These are phyloP conservation scores for Drosophila greeni DNA, from an alignment of 2,888 invertebrate species.

Conservation along the genomic window DNA sequence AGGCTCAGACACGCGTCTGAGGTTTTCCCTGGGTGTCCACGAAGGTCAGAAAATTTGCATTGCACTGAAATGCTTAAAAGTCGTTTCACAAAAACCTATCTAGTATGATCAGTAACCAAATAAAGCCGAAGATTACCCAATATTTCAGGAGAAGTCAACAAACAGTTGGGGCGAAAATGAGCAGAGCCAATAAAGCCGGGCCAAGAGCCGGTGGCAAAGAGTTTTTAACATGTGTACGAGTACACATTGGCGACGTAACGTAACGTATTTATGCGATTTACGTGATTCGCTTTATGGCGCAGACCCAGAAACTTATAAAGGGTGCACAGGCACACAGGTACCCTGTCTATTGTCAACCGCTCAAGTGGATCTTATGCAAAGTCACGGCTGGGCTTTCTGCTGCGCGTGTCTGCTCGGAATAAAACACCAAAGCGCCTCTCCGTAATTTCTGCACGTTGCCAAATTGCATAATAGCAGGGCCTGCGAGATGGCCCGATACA, in stretches of 20 bases:
- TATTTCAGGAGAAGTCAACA: slow-evolving; percentile 43
- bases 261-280: slow-evolving; percentile 67
- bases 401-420: slow-evolving; percentile 40
- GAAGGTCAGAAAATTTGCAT: slow-evolving; percentile 33
- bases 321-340: slow-evolving; percentile 1
- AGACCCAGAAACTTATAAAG: slow-evolving; percentile 34
- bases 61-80: background rate
- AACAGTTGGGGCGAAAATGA: slow-evolving; percentile 56
- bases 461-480: slow-evolving; percentile 59
- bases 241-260: slow-evolving; percentile 47
- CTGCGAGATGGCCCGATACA: slow-evolving; percentile 12
- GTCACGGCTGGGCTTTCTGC: slow-evolving; percentile 64
- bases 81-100: slow-evolving; percentile 28
- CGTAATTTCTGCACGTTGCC: slow-evolving; percentile 70
- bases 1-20: slow-evolving; percentile 22
- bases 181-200: slow-evolving; percentile 56
- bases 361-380: slow-evolving; percentile 69
- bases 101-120: slow-evolving; percentile 34
- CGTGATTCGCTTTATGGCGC: slow-evolving; percentile 49
- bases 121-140: slow-evolving; percentile 51
- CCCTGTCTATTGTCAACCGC: slow-evolving; percentile 48
- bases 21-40: slow-evolving; percentile 20
- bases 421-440: slow-evolving; percentile 43
- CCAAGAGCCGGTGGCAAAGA: slow-evolving; percentile 19
- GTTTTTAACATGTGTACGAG: slow-evolving; percentile 43